Evolutionary conservation across 53 echinoderm and acorn worm genomes (phyloP), one percentile per base, ranked within the genome.

Genomic region (Hippasteria phrygiana): DNA sequence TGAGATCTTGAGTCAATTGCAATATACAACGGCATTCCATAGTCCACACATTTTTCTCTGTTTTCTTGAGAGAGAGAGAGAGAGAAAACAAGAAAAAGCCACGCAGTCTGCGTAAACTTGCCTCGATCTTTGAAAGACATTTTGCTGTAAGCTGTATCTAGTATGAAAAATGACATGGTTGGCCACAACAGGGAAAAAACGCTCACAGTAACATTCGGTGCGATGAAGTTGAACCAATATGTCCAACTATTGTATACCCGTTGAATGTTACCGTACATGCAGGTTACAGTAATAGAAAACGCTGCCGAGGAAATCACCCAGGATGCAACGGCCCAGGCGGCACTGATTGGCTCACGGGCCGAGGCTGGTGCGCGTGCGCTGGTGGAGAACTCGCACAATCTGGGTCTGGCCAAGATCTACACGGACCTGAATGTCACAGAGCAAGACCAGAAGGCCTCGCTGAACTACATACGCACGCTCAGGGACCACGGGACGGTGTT

Each of bases 381-480:
- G 18, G 77, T 94, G n/a, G 94, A 94, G 83, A 43, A 72, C 11
- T 37, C 95, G 7, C 95, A 94, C 83, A 94, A 81, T 48, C 33
- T 24, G 6, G 95, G 95, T 1, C 83, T 94, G 71, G 88, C 92
- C 16, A 33, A 54, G 36, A 87, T 94, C 80, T 94, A 85, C 77
- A 3, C n/a, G 3, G 75, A 78, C 20, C 78, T 94, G 45, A 92
- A 92, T 83, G 76, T 94, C 28, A 88, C 90, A 5, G 62, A 51
- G 18, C 88, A 90, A 70, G 92, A 93, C 29, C 90, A 92, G 22
- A 94, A 92, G 71, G 95, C 92, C 2, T 94, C 95, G 40, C 62
- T 94, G 47, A 94, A 94, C 50, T 94, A 94, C 83, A 86, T 94
- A 40, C 82, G 95, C 16, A 92, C 95, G 6, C 72, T 94, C 4